A percentile compares a stretch with the other conserved stretches of the same genome.
These are phyloP conservation scores for Melieria crassipennis DNA, from an alignment of 2,888 invertebrate species.

Conservation along the genomic window DNA sequence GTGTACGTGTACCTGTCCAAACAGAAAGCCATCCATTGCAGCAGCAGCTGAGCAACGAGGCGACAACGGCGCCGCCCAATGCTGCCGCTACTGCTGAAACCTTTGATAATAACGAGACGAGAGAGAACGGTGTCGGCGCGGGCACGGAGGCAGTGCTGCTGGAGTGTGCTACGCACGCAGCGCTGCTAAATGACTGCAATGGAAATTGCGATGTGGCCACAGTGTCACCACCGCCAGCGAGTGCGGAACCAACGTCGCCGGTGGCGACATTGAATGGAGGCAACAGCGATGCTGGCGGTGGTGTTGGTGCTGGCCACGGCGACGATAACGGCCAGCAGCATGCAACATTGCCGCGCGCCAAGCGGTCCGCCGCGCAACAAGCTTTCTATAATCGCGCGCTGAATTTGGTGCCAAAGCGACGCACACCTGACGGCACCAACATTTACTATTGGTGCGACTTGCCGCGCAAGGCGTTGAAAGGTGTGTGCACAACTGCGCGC, in stretches of 20 bases:
- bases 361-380: constrained; percentile 53
- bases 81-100: constrained; percentile 33
- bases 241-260: constrained; percentile 36
- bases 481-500: constrained; percentile 54
- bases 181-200: constrained; percentile 53
- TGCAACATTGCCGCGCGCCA: constrained; percentile 57
- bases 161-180: background rate
- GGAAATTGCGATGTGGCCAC: constrained; percentile 49
- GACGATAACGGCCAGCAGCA: constrained; percentile 38
- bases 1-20: constrained; percentile 58
- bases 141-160: constrained; percentile 21
- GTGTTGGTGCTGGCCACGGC: constrained; percentile 44
- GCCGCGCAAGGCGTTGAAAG: constrained; percentile 70
- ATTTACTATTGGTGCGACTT: constrained; percentile 90
- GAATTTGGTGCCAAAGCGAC: constrained; percentile 76
- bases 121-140: too few relatives aligned
- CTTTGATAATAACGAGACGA: constrained; percentile 44
- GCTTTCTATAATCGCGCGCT: constrained; percentile 59
- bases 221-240: constrained; percentile 5
- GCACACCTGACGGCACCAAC: constrained; percentile 84
- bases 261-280: constrained; percentile 12
- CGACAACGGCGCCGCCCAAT: constrained; percentile 9
- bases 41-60: constrained; percentile 39
- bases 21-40: constrained; percentile 61
- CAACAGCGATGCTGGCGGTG: constrained; percentile 59